Conservation (phyloP, 2,113 vertebrate species). For the Limanda limanda region DNA sequence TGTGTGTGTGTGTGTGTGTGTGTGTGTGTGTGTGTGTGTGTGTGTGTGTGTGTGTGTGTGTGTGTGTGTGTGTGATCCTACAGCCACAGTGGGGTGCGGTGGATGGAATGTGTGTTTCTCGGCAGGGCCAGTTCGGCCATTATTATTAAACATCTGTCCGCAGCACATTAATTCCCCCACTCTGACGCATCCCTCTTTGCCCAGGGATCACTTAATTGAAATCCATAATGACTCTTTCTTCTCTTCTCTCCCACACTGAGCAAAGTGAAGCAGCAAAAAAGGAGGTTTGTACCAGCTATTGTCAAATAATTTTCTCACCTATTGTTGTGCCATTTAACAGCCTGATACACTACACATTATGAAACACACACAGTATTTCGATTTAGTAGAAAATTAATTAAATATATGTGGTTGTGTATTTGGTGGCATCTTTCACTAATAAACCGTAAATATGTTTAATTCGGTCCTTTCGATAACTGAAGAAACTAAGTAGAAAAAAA, state of each 20-base stretch:
- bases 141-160: slow-evolving; percentile 83
- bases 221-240: slow-evolving; percentile 81
- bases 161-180: slow-evolving; percentile 77
- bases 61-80: slow-evolving; percentile 40
- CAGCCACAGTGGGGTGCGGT: slow-evolving; percentile 62
- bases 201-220: slow-evolving; percentile 82
- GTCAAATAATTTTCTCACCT: background rate
- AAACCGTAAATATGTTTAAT: background rate
- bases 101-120: slow-evolving; percentile 73
- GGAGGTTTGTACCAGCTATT: background rate
- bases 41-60: slow-evolving; percentile 32
- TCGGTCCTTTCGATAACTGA: background rate
- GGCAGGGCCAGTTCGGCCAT: slow-evolving; percentile 73
- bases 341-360: background rate
- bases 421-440: no score
- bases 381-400: no score
- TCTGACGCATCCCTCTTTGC: slow-evolving; percentile 76
- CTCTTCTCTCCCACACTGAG: slow-evolving; percentile 53
- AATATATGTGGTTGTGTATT: no score
- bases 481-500: background rate
- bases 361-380: background rate
- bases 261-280: slow-evolving; percentile 56
- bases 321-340: background rate
- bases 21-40: slow-evolving; percentile 55
- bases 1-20: slow-evolving; percentile 52